These are phyloP conservation scores for Zaprionus africanus DNA, from an alignment of 1,140 invertebrate genomes.

Conservation along the genomic window DNA sequence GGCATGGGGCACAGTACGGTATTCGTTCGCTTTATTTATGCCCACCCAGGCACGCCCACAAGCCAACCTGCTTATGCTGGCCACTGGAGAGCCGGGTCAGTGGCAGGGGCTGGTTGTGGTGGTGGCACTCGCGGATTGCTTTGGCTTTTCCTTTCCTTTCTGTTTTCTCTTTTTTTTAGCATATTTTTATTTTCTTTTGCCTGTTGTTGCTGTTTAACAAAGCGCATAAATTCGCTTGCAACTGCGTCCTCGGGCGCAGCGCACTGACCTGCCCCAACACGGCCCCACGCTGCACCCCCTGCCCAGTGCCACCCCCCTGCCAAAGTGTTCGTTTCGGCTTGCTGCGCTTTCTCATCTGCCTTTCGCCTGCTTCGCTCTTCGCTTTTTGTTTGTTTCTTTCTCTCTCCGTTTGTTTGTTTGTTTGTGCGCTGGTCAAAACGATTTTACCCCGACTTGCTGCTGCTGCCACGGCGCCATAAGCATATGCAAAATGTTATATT, in stretches of 20 bases:
- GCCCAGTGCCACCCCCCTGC: too few relatives aligned
- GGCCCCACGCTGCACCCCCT: background rate
- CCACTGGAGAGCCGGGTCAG: background rate
- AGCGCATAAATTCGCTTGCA: constrained; percentile 83
- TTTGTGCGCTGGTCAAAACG: constrained; percentile 74
- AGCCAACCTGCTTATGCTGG: constrained; percentile 43
- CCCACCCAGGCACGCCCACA: constrained; percentile 63
- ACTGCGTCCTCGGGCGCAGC: constrained; percentile 71
- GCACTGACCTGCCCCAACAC: constrained; percentile 40
- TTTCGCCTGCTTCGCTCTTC: constrained; percentile 57
- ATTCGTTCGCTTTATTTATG: constrained; percentile 66
- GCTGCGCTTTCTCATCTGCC: constrained; percentile 75
- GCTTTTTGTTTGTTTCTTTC: constrained; percentile 22
- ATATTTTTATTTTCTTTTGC: constrained; percentile 66
- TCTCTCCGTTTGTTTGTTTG: constrained; percentile 70
- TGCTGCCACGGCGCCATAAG: constrained; percentile 38
- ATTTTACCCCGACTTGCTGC: constrained; percentile 64
- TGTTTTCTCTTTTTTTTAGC: constrained; percentile 58
- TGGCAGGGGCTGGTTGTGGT: background rate
- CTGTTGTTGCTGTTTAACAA: constrained; percentile 80
- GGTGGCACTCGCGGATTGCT: constrained; percentile 60
- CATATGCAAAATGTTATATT: constrained; percentile 80
- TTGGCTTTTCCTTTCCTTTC: constrained; percentile 21
- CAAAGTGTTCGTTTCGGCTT: constrained; percentile 73
- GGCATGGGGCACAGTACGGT: background rate